These are phyloP conservation scores for Eciton burchellii DNA, from an alignment of 1,140 invertebrate genomes.

Conservation along the genomic window DNA sequence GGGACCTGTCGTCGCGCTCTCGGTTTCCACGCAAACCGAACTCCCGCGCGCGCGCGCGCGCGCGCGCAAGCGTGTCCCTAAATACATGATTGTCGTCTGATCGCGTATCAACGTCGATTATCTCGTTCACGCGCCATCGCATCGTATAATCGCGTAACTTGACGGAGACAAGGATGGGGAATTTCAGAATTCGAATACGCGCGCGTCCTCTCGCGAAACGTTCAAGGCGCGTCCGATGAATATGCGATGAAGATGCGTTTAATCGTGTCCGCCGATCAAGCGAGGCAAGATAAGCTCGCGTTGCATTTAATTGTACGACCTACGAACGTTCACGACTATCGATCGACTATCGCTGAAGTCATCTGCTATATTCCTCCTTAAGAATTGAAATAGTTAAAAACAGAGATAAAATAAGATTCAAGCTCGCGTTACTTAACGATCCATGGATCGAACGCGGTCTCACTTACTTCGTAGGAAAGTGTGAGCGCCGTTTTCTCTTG, in stretches of 20 bases:
- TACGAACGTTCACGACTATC: too few species aligned
- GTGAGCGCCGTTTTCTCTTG: constrained; percentile 91
- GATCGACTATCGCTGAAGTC: too few species aligned
- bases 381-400: too few species aligned
- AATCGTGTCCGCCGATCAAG: too few species aligned
- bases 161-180: constrained; percentile 15
- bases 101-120: constrained; percentile 43
- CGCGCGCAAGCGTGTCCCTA: neutral
- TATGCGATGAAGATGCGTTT: too few species aligned
- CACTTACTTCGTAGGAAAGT: constrained; percentile 90
- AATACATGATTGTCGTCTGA: constrained; percentile 24
- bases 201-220: neutral
- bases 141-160: neutral
- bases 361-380: too few species aligned
- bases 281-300: too few species aligned
- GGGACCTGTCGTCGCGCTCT: constrained; percentile 56
- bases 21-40: constrained; percentile 16
- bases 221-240: too few species aligned
- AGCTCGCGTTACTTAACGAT: constrained; percentile 1
- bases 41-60: neutral
- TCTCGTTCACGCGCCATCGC: neutral
- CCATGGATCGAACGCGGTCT: neutral
- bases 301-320: too few species aligned
- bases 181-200: neutral
- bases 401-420: neutral